Percentiles rank a stretch among this genome's conserved stretches.
Conservation (phyloP, 2,888 invertebrate genomes). For the Eutolmus rufibarbis region DNA sequence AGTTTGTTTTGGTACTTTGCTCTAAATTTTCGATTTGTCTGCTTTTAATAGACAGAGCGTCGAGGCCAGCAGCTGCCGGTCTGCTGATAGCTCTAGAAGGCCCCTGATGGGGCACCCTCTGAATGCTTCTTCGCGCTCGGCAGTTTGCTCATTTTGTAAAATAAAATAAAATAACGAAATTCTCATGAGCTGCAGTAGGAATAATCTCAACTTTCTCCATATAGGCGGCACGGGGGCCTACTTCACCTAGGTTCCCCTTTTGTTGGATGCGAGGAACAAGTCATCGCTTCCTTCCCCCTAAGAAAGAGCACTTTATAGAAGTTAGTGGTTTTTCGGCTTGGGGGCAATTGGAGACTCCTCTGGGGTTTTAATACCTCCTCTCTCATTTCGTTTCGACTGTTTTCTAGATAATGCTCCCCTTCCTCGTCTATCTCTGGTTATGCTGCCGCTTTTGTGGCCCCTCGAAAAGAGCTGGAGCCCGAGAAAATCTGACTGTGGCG, state of each 20-base stretch:
- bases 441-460: neutral
- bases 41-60: neutral
- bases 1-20: no score
- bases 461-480: constrained; percentile 23
- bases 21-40: neutral
- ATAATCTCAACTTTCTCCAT: constrained; percentile 30
- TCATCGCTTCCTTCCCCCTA: constrained; percentile 14
- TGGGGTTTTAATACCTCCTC: constrained; percentile 4
- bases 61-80: neutral
- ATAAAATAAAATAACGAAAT: constrained; percentile 14
- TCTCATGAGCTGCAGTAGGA: constrained; percentile 9
- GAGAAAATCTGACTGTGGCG: neutral
- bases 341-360: constrained; percentile 33
- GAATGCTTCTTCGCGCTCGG: neutral
- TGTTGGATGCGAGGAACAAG: constrained; percentile 1
- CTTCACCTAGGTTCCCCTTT: constrained; percentile 28
- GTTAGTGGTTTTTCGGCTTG: constrained; percentile 33
- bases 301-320: constrained; percentile 19
- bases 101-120: neutral
- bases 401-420: constrained; percentile 16
- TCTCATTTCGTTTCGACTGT: constrained; percentile 3
- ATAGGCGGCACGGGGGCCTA: neutral
- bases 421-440: neutral
- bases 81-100: neutral
- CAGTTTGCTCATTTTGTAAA: constrained; percentile 11